These are phyloP conservation scores for Deroplatys truncata DNA, from an alignment of 2,888 invertebrate species.

Conservation along the genomic window DNA sequence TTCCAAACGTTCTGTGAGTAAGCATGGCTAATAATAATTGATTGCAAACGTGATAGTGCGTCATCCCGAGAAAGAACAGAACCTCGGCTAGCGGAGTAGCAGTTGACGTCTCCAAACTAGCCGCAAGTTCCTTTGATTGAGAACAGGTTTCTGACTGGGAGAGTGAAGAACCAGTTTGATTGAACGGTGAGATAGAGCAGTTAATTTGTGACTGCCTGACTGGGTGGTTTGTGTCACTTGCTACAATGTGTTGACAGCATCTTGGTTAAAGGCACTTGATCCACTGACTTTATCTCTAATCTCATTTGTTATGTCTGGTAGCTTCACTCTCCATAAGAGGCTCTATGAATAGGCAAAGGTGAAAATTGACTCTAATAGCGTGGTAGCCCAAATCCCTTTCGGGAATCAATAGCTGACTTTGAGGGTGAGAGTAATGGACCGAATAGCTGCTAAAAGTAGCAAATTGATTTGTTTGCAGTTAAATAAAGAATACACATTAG, in stretches of 20 bases:
- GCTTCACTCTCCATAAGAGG: neutral
- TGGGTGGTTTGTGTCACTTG: neutral
- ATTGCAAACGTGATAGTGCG: no score
- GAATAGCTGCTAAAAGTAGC: neutral
- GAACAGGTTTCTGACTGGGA: neutral
- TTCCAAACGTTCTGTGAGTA: no score
- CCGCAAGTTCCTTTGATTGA: neutral
- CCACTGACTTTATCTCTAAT: neutral
- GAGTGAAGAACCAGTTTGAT: neutral
- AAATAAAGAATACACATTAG: no score
- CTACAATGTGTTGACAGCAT: neutral
- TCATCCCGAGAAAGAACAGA: neutral
- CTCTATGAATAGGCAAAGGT: neutral
- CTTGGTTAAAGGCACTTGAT: neutral
- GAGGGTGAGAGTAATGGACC: neutral
- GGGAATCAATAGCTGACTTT: neutral
- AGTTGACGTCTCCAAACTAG: neutral
- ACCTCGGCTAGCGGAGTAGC: neutral
- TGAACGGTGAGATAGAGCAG: neutral
- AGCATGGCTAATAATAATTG: no score
- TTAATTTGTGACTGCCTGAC: neutral
- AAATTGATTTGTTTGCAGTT: neutral
- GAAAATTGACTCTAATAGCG: neutral
- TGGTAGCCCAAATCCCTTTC: neutral
- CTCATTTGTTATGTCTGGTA: neutral